Evolutionary conservation across 2,113 vertebrate species (phyloP), one percentile per base, ranked within the genome.

Genomic region (Apteryx mantelli): DNA sequence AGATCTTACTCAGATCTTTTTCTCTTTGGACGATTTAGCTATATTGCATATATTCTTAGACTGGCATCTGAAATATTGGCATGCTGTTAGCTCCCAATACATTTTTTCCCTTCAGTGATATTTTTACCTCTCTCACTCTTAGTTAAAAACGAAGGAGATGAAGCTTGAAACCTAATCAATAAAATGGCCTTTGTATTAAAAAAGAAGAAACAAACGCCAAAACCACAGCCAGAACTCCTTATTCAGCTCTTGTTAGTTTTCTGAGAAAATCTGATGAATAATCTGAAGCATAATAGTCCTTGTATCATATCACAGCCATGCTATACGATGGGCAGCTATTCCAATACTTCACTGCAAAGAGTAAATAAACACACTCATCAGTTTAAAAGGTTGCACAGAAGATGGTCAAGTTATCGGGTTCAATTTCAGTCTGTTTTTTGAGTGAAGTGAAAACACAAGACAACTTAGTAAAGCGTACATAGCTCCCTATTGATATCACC

Each of bases 141-240:
- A 96, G 94, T 97, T 73, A 95, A 97, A 98, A 96, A 95, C 58
- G 93, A 96, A 91, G 93, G 94, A 97, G 94, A 95, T 86, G 22
- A 96, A 87, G 81, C 88, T 96, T 97, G 83, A 97, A 98, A 96
- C 38, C 75, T 95, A 92, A 83, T 96, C 97, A 96, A 96, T 81
- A 94, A 97, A 96, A 97, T 93, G 56, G 84, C 81, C 88, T 89
- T 4, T 88, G 89, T 84, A 95, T 88, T 96, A 96, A 78, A 66
- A 32, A 76, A 55, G 0, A 1, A 21, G 38, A 44, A 19, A 42
- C 30, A 44, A 44, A n/a, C 9, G 22, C 19, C 46, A 92, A 98
- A 97, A 94, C 93, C 93, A 96, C 76, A 95, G 79, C 48, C 88
- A 96, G 82, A 87, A 38, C 63, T 95, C 94, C 92, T 98, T 97